phyloP scores from a whole-genome alignment of 2,113 vertebrate genomes.

The Gallinago media region DNA sequence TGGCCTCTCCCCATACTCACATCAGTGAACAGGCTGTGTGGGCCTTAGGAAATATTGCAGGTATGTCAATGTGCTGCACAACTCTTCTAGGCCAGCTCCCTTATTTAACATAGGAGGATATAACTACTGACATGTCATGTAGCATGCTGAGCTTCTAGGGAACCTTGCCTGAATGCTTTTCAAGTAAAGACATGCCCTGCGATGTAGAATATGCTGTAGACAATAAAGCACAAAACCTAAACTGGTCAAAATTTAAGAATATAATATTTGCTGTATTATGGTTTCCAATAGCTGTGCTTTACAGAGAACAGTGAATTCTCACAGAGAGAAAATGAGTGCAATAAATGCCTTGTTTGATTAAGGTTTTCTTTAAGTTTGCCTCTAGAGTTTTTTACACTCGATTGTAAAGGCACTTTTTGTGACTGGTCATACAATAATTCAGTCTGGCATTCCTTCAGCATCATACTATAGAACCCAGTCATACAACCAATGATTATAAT shows the following conservation, averaged over 20 bases:
- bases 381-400: not conserved
- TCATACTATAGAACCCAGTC: not conserved
- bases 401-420: not conserved
- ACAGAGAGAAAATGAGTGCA: not conserved
- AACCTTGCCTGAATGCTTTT: not conserved
- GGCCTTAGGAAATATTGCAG: slow-evolving; percentile 94
- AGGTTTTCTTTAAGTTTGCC: not conserved
- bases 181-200: not conserved
- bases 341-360: not conserved
- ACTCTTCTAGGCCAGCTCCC: not conserved
- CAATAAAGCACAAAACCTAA: not conserved
- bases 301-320: not conserved
- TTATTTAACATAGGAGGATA: not conserved
- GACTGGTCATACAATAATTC: not conserved
- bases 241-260: not conserved
- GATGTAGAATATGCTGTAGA: not conserved
- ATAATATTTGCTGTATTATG: not conserved
- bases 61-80: slow-evolving; percentile 59
- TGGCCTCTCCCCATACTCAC: slow-evolving; percentile 86
- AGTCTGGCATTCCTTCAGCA: not conserved
- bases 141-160: not conserved
- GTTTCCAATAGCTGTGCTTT: not conserved
- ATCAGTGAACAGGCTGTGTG: slow-evolving; percentile 94
- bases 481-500: not conserved
- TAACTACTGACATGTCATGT: not conserved